Base-by-base conservation (phyloP, 2,797 vertebrate species). In the Anas bernieri region DNA sequence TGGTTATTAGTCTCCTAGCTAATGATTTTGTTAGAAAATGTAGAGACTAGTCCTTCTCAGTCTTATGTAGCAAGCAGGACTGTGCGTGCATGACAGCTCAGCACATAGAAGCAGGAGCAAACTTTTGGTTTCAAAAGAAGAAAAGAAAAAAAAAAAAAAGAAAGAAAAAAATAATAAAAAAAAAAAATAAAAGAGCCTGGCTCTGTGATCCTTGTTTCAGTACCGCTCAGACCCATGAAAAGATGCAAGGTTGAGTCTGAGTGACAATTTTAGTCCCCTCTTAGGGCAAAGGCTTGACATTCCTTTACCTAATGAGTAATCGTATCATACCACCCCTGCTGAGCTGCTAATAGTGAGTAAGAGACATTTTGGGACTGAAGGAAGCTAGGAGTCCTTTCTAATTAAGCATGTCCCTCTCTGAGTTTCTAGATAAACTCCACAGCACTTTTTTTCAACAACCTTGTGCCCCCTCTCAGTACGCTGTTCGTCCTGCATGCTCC, bases 221-320 rank as follows among this genome's bases (percentile, higher is more conserved):
- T 50, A 55, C 72, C 90, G 17, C 84, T 90, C 23, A 35, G 50
- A 17, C 31, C 86, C 31, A 68, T 75, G 87, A 86, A 90, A 92
- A 87, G 69, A 45, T 9, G 10, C 23, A 73, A 63, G 69, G 62
- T 10, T 76, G 72, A 76, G 61, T 84, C 58, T 91, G 93, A 88
- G 54, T 95, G 95, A 81, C 95, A 85, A 69, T 89, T 83, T 95
- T 89, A 88, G 59, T 82, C 35, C 95, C 52, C 45, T 95, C 62
- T 78, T 67, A 95, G 89, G 82, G 82, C 90, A 92, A 95, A 93
- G 88, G 92, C 88, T 96, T 91, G 94, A 95, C 96, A 97, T 96
- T 95, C 96, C 86, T 96, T 96, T 90, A 93, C 91, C 78, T 94
- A 93, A 94, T 90, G 92, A 95, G 83, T 96, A 95, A 94, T 96